Percentiles rank a stretch among this genome's conserved stretches.
phyloP scores from a whole-genome alignment of 1,140 invertebrate species.

The Megalopta genalis region DNA sequence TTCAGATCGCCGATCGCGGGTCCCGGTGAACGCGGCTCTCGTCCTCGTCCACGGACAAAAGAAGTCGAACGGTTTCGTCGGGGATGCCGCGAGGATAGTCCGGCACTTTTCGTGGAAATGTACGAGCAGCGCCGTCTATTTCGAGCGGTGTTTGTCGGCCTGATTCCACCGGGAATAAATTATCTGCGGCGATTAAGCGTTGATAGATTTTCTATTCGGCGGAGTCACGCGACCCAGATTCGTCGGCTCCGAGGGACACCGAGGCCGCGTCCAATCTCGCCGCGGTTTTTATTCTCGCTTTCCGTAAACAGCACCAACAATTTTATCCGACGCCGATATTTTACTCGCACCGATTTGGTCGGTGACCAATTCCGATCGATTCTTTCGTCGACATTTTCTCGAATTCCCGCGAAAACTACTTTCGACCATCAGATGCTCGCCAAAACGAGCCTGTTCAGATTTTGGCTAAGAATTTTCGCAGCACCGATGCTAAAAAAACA shows the following conservation, averaged over 20 bases:
- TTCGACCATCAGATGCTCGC: no score
- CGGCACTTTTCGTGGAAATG: background rate
- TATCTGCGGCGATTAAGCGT: constrained; percentile 23
- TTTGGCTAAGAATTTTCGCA: no score
- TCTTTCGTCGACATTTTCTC: no score
- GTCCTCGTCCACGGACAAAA: no score
- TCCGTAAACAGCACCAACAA: background rate
- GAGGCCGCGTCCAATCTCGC: background rate
- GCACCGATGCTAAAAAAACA: no score
- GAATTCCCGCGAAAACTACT: no score
- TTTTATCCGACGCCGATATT: no score
- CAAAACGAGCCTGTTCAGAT: no score
- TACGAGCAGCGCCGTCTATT: constrained; percentile 13
- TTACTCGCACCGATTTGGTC: no score
- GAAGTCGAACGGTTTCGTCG: no score
- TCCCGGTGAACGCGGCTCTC: no score
- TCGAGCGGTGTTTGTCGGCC: constrained; percentile 7
- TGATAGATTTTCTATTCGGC: constrained; percentile 30
- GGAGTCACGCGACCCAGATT: constrained; percentile 15
- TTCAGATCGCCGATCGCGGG: background rate
- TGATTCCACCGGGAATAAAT: constrained; percentile 29
- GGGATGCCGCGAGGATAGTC: background rate
- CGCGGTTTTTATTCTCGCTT: background rate
- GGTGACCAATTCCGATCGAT: no score
- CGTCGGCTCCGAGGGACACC: background rate